Base-by-base conservation (phyloP, 2,113 vertebrate species). In the Apistogramma diplotaenia region DNA sequence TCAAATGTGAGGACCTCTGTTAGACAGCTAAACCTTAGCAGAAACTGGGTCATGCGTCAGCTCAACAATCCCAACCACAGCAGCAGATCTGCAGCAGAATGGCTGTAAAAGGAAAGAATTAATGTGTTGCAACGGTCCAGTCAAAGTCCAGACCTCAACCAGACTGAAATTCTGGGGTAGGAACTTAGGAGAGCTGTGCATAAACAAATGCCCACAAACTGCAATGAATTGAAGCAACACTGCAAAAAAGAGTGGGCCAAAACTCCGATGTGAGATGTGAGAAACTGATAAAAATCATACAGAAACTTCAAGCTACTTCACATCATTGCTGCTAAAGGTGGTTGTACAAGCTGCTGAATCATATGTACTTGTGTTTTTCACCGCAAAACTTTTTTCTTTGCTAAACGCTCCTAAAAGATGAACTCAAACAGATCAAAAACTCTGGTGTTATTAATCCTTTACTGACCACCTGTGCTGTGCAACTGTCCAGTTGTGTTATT, bases 401-500 rank as follows among this genome's bases (percentile, higher is more conserved):
- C 16, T 49, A 76, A 27, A 71, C 18, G 76, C 35, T 60, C 23
- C 13, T 16, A 49, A 27, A 58, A 33, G 10, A n/a, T 57, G 6
- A 23, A 6, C 18, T 37, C 33, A 71, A 71, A 71, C 29, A 37
- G 35, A 19, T n/a, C 9, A 67, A 35, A 37, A 46, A 29, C 54
- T 33, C 5, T 46, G 5, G 15, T 0, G 40, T 16, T 67, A 46
- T 67, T 25, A 49, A 67, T 49, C 16, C 40, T 70, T 70, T 55
- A 51, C 46, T 31, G 18, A 51, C 43, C 70, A 55, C 76, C 59
- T 35, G 29, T 18, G 11, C 15, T 12, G 56, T 40, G 23, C 12
- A 77, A 55, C 33, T 46, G n/a, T 72, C 65, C 65, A 76, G 53
- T 73, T 57, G 49, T 59, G 59, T 23, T 25, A 74, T 58, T 80